Evolutionary conservation across 2,797 vertebrate species (phyloP).

Genomic region (Morus bassanus): DNA sequence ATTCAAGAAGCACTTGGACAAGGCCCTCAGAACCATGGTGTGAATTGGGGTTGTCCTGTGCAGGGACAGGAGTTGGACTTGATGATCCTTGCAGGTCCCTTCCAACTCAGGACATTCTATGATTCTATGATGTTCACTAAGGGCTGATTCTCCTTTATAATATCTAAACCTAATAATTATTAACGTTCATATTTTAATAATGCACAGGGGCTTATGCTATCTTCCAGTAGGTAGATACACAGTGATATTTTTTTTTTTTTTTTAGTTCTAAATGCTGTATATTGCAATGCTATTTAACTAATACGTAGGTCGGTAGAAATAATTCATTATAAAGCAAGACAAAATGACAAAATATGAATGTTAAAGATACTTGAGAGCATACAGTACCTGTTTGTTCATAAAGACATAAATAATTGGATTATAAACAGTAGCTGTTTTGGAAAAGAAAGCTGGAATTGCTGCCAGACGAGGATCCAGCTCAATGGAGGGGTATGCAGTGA

Average conservation of each 20-base stretch:
- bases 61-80: too few species aligned
- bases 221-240: background rate
- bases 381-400: constrained; percentile 91
- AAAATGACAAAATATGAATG: background rate
- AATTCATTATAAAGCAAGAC: background rate
- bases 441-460: constrained; percentile 88
- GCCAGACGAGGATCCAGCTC: constrained; percentile 84
- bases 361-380: background rate
- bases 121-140: background rate
- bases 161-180: background rate
- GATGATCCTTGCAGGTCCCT: too few species aligned
- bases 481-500: constrained; percentile 83
- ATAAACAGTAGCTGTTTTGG: constrained; percentile 90
- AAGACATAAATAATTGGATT: constrained; percentile 92
- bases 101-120: too few species aligned
- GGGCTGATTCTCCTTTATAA: background rate
- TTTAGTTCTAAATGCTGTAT: background rate
- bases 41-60: too few species aligned
- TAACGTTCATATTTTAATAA: background rate
- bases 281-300: background rate
- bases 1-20: too few species aligned
- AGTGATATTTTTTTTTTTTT: background rate
- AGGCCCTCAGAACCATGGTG: too few species aligned
- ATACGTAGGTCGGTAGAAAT: background rate
- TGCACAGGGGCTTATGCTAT: background rate